Evolutionary conservation across 2,113 vertebrate species (phyloP).

Genomic region (Oceanodroma tethys): DNA sequence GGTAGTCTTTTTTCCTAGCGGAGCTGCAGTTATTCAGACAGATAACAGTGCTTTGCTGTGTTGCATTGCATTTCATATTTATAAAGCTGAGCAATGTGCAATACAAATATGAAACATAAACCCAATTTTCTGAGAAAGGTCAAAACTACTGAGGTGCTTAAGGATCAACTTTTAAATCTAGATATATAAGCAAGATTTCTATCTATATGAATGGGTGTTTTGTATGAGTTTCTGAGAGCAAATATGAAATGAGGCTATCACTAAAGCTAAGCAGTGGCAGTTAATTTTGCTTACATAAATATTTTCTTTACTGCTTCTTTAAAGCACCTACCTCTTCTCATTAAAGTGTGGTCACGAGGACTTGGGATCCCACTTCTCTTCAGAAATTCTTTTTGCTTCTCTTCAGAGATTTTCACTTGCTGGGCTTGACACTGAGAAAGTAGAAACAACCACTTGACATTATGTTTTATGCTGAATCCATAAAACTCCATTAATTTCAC

Average conservation of each 20-base stretch:
- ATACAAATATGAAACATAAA: not conserved
- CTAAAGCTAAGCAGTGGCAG: not conserved
- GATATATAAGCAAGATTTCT: not conserved
- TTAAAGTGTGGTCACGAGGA: not conserved
- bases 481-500: not conserved
- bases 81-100: not conserved
- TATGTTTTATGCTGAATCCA: not conserved
- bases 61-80: not conserved
- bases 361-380: not conserved
- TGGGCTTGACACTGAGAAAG: not conserved
- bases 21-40: not conserved
- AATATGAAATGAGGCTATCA: not conserved
- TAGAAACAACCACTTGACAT: not conserved
- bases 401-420: not conserved
- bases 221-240: not conserved
- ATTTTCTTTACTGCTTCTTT: not conserved
- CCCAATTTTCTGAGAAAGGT: not conserved
- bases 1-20: not conserved
- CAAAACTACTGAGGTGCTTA: not conserved
- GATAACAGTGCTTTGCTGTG: not conserved
- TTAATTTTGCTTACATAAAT: not conserved
- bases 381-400: not conserved
- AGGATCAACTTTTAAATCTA: not conserved
- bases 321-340: not conserved
- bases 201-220: not conserved